Base-by-base conservation (phyloP, 2,797 vertebrate species). In the Heliangelus exortis region DNA sequence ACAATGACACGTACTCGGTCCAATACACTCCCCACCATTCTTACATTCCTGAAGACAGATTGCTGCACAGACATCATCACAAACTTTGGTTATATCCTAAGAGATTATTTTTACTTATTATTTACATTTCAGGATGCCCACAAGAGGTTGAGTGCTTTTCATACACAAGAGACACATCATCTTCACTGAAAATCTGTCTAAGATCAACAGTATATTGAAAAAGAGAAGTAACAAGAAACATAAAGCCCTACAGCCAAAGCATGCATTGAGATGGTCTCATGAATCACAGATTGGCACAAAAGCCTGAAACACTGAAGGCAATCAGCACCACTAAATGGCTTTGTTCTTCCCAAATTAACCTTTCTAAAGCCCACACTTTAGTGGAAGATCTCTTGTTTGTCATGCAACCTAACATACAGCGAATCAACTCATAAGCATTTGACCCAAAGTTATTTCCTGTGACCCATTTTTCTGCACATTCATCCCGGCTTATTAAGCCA, bases 41-140 rank as follows among this genome's bases (percentile, higher is more conserved):
- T 96, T 98, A 97, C 99, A 99, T 87, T 98, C 98, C 93, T 99
- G 98, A 95, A 99, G 97, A 91, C 99, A 99, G 94, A 98, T 90
- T 6, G 99, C 99, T 99, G 90, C 48, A 95, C 73, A 91, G 10
- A 95, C 12, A 84, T 26, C 50, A 85, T 8, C 33, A 93, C 20
- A 93, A 92, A 69, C 25, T 51, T 34, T 77, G 15, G 61, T 96
- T 93, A 95, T 19, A 62, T 51, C 45, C 33, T 53, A 85, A 48
- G 68, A 26, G 15, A 47, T 77, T 77, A 58, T 18, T 67, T 0
- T 31, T 29, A 62, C 15, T 47, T 67, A 15, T 33, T 79, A 58
- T 39, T 85, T 62, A 69, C 50, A 51, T 76, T 69, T 76, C 77
- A 79, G 33, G 15, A 34, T 74, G 48, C 34, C 33, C 36, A 79